Percentiles rank a stretch among this genome's conserved stretches.
Conservation (phyloP, 2,888 invertebrate species). For the Trachelus iudaicus region DNA sequence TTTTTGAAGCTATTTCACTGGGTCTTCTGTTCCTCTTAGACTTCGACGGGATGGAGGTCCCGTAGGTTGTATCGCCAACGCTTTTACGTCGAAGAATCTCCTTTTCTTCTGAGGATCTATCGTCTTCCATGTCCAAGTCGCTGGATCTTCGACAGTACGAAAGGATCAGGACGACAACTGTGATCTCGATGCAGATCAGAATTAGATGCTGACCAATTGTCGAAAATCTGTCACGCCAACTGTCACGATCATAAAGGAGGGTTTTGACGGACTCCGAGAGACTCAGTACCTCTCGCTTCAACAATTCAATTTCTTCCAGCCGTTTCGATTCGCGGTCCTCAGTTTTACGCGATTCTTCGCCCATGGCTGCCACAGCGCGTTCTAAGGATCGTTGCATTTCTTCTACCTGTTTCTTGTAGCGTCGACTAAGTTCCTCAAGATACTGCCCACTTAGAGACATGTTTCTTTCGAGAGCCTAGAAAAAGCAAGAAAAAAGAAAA, state of each 20-base stretch:
- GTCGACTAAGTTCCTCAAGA: conserved; percentile 92
- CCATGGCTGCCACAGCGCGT: conserved; percentile 79
- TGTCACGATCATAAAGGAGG: conserved; percentile 73
- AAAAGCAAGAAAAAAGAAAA: background rate
- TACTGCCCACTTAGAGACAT: conserved; percentile 97
- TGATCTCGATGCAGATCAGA: conserved; percentile 67
- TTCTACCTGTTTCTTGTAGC: conserved; percentile 96
- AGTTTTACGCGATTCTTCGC: conserved; percentile 77
- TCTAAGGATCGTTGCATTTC: conserved; percentile 90
- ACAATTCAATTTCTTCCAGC: conserved; percentile 78
- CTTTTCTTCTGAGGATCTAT: conserved; percentile 61
- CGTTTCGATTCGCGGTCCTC: conserved; percentile 83
- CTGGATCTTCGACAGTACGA: conserved; percentile 65
- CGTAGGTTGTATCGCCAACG: conserved; percentile 68
- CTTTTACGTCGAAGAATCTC: conserved; percentile 36
- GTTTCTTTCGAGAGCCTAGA: conserved; percentile 82
- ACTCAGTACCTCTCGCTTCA: conserved; percentile 75
- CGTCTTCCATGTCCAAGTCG: conserved; percentile 60
- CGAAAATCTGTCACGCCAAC: conserved; percentile 73
- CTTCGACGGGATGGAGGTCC: conserved; percentile 63
- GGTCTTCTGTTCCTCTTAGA: conserved; percentile 75
- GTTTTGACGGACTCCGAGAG: conserved; percentile 72
- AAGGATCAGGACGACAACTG: conserved; percentile 68
- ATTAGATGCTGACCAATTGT: conserved; percentile 69
- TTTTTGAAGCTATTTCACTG: conserved; percentile 72